Percentiles rank a stretch among this genome's conserved stretches.
phyloP scores from a whole-genome alignment of 2,888 invertebrate species.

The Dinocampus coccinellae region DNA sequence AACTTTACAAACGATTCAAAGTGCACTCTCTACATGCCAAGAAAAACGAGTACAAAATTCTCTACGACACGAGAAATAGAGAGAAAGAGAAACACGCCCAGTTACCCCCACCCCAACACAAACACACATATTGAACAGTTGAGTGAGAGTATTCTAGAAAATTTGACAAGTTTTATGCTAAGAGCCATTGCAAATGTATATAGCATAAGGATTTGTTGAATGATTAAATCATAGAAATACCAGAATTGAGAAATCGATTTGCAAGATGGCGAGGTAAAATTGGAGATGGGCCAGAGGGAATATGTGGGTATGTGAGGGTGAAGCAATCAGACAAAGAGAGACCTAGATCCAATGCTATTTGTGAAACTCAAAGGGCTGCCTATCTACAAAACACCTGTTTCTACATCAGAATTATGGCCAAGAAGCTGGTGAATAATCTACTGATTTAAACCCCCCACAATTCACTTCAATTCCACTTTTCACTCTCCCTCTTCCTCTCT shows the following conservation, averaged over 20 bases:
- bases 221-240: background rate
- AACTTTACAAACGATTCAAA: background rate
- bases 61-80: background rate
- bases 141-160: background rate
- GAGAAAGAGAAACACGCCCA: too few relatives aligned
- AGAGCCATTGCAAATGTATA: background rate
- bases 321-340: too few relatives aligned
- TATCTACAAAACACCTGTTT: slow-evolving; percentile 44
- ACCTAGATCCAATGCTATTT: background rate
- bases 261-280: background rate
- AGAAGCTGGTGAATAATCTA: slow-evolving; percentile 32
- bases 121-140: too few relatives aligned
- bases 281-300: background rate
- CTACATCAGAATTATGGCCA: slow-evolving; percentile 37
- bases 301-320: too few relatives aligned
- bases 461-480: too few relatives aligned
- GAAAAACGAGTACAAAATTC: background rate
- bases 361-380: slow-evolving; percentile 21
- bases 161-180: background rate
- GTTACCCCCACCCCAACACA: too few relatives aligned
- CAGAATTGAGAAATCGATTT: background rate
- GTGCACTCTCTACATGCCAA: background rate
- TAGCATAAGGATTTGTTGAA: background rate
- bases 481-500: too few relatives aligned
- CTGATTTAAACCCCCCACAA: slow-evolving; percentile 21